A percentile compares a stretch with the other conserved stretches of the same genome.
Evolutionary conservation across 2,888 invertebrate species (phyloP).

Genomic region (Caenorhabditis afra): DNA sequence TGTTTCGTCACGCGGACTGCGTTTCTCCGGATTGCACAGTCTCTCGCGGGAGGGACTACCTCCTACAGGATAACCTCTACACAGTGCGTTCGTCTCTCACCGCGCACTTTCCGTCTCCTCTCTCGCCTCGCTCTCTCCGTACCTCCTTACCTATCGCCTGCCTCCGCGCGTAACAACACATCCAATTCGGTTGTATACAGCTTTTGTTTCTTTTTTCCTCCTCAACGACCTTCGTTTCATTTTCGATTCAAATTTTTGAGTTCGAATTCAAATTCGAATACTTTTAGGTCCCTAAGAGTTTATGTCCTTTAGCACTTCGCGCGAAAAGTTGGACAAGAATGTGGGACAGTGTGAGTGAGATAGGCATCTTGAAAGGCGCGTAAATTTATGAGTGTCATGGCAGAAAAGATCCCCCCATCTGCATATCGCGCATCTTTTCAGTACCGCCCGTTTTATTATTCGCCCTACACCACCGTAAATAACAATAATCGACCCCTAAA

Average conservation of each 20-base stretch:
- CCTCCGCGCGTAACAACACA: conserved; percentile 22
- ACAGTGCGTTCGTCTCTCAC: conserved; percentile 39
- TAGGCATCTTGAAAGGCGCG: conserved; percentile 33
- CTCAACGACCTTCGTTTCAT: neutral
- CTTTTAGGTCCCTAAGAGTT: no score
- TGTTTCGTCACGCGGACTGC: conserved; percentile 25
- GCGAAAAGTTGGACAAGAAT: conserved; percentile 15
- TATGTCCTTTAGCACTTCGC: neutral
- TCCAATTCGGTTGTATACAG: conserved; percentile 10
- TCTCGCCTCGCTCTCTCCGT: neutral
- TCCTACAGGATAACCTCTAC: conserved; percentile 24
- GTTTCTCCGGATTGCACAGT: conserved; percentile 8
- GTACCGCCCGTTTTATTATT: conserved; percentile 22
- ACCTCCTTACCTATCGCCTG: conserved; percentile 26
- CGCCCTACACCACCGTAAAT: conserved; percentile 20
- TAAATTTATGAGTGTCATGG: conserved; percentile 48
- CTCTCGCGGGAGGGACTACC: neutral
- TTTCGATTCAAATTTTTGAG: neutral
- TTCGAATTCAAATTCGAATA: neutral
- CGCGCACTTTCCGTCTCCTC: conserved; percentile 37
- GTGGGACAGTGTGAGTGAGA: conserved; percentile 7
- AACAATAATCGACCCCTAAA: conserved; percentile 37
- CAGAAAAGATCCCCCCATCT: conserved; percentile 33
- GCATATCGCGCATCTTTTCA: conserved; percentile 18
- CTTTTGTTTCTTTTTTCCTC: conserved; percentile 29